A percentile compares a stretch with the other conserved stretches of the same genome.
Evolutionary conservation across 2,113 vertebrate species (phyloP).

Genomic region (Dasyornis broadbenti): DNA sequence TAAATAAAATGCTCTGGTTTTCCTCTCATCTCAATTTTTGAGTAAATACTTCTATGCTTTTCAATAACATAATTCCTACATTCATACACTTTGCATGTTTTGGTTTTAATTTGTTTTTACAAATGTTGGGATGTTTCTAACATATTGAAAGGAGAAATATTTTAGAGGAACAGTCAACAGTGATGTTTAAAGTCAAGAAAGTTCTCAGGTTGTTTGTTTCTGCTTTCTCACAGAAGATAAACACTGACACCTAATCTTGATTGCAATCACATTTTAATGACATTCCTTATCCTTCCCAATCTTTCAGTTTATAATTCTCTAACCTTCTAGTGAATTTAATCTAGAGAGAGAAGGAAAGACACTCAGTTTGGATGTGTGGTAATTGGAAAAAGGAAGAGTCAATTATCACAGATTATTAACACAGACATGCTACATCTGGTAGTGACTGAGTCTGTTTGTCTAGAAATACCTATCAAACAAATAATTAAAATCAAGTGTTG

Average conservation of each 20-base stretch:
- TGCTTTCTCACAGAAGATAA: conserved; percentile 4
- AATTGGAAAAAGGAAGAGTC: conserved; percentile 66
- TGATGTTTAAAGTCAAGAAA: neutral
- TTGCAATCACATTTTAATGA: conserved; percentile 38
- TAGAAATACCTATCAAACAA: conserved; percentile 66
- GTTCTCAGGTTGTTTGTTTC: neutral
- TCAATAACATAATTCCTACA: neutral
- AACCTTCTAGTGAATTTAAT: neutral
- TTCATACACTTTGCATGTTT: neutral
- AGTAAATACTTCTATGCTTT: neutral
- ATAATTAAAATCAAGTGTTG: conserved; percentile 61
- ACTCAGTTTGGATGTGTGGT: conserved; percentile 21
- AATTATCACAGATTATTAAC: conserved; percentile 71
- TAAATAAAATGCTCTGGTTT: conserved; percentile 36
- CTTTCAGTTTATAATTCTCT: conserved; percentile 34
- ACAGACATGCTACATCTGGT: conserved; percentile 62
- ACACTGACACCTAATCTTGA: neutral
- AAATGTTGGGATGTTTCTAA: neutral
- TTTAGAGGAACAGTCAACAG: neutral
- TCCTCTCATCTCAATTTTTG: neutral
- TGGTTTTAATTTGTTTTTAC: neutral
- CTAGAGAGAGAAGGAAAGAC: neutral
- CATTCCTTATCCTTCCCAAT: conserved; percentile 26
- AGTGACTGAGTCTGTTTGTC: conserved; percentile 61
- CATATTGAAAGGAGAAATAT: neutral